These are phyloP conservation scores for Nudaria mundana DNA, from an alignment of 2,888 invertebrate genomes.

Conservation along the genomic window DNA sequence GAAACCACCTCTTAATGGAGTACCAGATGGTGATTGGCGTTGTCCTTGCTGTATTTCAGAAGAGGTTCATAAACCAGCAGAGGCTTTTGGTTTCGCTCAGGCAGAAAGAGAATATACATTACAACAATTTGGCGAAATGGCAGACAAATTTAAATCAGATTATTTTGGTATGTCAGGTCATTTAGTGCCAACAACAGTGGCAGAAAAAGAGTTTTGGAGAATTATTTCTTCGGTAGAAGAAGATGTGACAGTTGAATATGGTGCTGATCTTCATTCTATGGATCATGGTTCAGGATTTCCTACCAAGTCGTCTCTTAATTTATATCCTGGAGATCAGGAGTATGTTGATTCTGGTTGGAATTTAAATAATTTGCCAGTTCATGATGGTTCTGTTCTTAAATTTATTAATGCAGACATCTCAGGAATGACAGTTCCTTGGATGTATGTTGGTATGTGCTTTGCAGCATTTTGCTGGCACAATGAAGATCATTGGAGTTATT, in stretches of 20 bases:
- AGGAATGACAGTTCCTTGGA: constrained; percentile 89
- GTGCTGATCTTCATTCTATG: constrained; percentile 89
- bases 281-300: constrained; percentile 90
- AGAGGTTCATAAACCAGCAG: constrained; percentile 84
- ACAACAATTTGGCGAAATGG: constrained; percentile 89
- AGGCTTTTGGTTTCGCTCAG: constrained; percentile 89
- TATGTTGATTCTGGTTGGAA: constrained; percentile 88
- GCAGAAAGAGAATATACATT: constrained; percentile 86
- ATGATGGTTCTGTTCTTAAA: constrained; percentile 85
- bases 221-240: constrained; percentile 87
- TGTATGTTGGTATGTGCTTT: constrained; percentile 93
- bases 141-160: constrained; percentile 88
- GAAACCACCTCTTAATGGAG: constrained; percentile 83
- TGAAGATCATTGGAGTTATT: constrained; percentile 92
- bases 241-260: constrained; percentile 89
- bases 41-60: constrained; percentile 86
- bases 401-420: constrained; percentile 89
- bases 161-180: constrained; percentile 88
- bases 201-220: constrained; percentile 90
- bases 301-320: constrained; percentile 82
- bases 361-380: constrained; percentile 87
- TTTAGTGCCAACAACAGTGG: constrained; percentile 80
- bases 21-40: constrained; percentile 88
- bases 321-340: constrained; percentile 82
- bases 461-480: constrained; percentile 92